Conservation (phyloP, 2,797 vertebrate genomes). For the Tapera naevia region DNA sequence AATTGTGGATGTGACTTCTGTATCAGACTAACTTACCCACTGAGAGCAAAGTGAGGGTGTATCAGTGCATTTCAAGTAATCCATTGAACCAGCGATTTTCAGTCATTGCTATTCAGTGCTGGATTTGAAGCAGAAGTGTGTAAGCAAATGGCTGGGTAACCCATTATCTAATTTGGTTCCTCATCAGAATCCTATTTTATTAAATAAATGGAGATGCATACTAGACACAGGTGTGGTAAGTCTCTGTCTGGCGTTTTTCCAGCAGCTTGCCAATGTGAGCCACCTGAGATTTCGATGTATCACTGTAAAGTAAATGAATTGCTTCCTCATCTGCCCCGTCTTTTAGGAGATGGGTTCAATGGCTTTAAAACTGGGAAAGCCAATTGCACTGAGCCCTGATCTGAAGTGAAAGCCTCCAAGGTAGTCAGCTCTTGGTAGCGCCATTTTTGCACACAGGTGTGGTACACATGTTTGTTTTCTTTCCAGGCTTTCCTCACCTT, state of each 20-base stretch:
- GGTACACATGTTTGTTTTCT: neutral
- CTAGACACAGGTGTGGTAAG: neutral
- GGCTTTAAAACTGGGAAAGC: neutral
- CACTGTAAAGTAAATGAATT: neutral
- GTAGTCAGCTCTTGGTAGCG: neutral
- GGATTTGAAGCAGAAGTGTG: neutral
- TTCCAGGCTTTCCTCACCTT: neutral
- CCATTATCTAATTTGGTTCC: neutral
- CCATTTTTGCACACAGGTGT: neutral
- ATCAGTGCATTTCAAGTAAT: neutral
- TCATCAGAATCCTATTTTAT: neutral
- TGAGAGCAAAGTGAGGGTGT: neutral
- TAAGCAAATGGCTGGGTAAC: slow-evolving; percentile 8
- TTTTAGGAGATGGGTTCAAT: neutral
- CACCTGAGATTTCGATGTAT: neutral
- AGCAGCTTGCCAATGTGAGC: neutral
- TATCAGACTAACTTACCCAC: accelerated
- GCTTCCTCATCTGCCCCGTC: neutral
- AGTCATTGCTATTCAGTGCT: neutral
- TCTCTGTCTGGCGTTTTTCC: neutral
- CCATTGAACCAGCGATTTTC: neutral
- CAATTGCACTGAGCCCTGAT: neutral
- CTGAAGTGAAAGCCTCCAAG: neutral
- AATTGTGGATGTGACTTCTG: neutral
- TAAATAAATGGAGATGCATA: neutral